Base-by-base conservation (phyloP, 2,113 vertebrate genomes). In the Albula glossodonta region DNA sequence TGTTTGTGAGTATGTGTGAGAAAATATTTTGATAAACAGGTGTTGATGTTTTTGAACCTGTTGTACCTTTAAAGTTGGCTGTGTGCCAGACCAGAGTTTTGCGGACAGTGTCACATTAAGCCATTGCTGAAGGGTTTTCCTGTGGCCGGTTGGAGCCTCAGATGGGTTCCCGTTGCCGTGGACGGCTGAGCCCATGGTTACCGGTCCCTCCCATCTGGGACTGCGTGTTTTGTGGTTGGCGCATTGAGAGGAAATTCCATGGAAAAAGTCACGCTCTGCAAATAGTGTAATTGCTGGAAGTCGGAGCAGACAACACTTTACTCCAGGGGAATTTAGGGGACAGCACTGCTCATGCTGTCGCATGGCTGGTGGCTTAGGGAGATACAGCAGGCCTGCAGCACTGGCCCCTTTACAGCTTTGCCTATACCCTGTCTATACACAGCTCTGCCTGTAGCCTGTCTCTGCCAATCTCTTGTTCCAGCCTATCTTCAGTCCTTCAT, bases 121-220 rank as follows among this genome's bases (percentile, higher is more conserved):
- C 15, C 52, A 19, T 31, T 53, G 3, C 74, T 10, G 52, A 12
- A 51, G 85, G 79, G 49, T 81, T 51, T 78, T 85, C 51, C 31
- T 51, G 19, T 13, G 60, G 60, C 49, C 48, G 31, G 41, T 86
- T 56, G 63, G 83, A 51, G 63, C 82, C 82, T 84, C 79, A 91
- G 90, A 91, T 92, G 90, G 89, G 90, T 93, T 93, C 91, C 91
- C 92, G 91, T 89, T 90, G 89, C 91, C 88, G 83, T 87, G 89
- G 88, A 91, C 91, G 91, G 84, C 89, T 91, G 89, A 92, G 87
- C 84, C 78, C 82, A 87, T 84, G 81, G 74, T 90, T 81, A 10
- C 74, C 48, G 31, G 52, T 82, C 6, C 66, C 78, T 86, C 74
- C 83, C 57, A 85, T 78, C 56, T 88, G 81, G 57, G 84, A 63